Conservation (phyloP, 2,888 invertebrate species). For the Rhamphomyia laevipes region DNA sequence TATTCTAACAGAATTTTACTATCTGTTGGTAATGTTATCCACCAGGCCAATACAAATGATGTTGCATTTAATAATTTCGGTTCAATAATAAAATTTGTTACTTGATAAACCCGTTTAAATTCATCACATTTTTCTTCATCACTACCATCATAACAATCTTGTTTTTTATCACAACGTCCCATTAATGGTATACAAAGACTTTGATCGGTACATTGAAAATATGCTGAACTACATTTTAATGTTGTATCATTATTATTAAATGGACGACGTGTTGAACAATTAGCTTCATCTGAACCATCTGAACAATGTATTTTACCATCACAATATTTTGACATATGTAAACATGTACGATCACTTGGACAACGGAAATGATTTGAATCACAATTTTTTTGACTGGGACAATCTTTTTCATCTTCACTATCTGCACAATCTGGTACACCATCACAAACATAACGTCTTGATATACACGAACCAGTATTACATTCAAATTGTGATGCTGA, state of each 20-base stretch:
- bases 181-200: conserved; percentile 47
- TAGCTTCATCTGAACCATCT: conserved; percentile 43
- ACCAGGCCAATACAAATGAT: conserved; percentile 54
- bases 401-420: conserved; percentile 50
- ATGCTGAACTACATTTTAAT: conserved; percentile 27
- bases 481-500: conserved; percentile 21
- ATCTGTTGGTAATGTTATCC: conserved; percentile 31
- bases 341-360: conserved; percentile 49
- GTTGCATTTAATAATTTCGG: conserved; percentile 49
- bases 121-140: conserved; percentile 59
- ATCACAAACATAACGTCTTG: conserved; percentile 42
- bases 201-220: conserved; percentile 44
- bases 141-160: conserved; percentile 60
- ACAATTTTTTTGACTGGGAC: conserved; percentile 30
- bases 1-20: conserved; percentile 43
- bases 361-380: conserved; percentile 43
- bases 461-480: conserved; percentile 45
- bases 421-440: conserved; percentile 43
- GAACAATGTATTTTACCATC: conserved; percentile 43
- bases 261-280: conserved; percentile 24
- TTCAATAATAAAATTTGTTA: conserved; percentile 52
- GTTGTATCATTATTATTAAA: background rate
- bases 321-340: conserved; percentile 40
- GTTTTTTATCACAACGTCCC: conserved; percentile 52
- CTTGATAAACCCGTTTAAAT: conserved; percentile 38